Base-by-base conservation (phyloP, 2,113 vertebrate genomes). In the Silurus glanis region DNA sequence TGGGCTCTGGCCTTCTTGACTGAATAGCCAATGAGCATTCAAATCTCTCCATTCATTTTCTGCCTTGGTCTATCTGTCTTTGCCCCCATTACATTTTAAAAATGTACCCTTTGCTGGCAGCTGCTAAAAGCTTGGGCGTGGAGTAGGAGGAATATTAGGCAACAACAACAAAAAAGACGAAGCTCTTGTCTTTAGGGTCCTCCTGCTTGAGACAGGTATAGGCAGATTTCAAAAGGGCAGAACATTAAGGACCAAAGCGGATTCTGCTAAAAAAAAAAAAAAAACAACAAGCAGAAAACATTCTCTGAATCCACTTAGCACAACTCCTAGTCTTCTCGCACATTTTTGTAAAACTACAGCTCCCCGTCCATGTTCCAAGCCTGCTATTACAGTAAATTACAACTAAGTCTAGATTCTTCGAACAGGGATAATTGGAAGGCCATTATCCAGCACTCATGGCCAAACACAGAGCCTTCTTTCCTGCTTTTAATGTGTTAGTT, bases 301-400 rank as follows among this genome's bases (percentile, higher is more conserved):
- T 88, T 62, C n/a, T 83, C 58, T 76, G 69, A 74, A 61, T 83
- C 82, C 83, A 56, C 71, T 87, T 85, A 83, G 83, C 64, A 83
- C 78, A 71, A 79, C 83, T 86, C 79, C 66, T 64, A 69, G 55
- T 86, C 72, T 86, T 72, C 81, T 78, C 80, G 75, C 86, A 85
- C 75, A 80, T 87, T 86, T 87, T 87, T 85, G 69, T 78, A 79
- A 72, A 85, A 89, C 84, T 87, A 80, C 83, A 82, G 55, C 83
- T 56, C 80, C 79, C 61, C 67, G 19, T 85, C 67, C 55, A 74
- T 55, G 88, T 75, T 79, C 86, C 89, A 88, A 90, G 84, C 88
- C 91, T 91, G 89, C 87, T 88, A 90, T 90, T 89, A 91, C 84
- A 90, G 88, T 81, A 90, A 91, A 91, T 91, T 90, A 91, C 88